These are phyloP conservation scores for Lepus europaeus DNA, from an alignment of 2,113 vertebrate genomes.

Conservation along the genomic window DNA sequence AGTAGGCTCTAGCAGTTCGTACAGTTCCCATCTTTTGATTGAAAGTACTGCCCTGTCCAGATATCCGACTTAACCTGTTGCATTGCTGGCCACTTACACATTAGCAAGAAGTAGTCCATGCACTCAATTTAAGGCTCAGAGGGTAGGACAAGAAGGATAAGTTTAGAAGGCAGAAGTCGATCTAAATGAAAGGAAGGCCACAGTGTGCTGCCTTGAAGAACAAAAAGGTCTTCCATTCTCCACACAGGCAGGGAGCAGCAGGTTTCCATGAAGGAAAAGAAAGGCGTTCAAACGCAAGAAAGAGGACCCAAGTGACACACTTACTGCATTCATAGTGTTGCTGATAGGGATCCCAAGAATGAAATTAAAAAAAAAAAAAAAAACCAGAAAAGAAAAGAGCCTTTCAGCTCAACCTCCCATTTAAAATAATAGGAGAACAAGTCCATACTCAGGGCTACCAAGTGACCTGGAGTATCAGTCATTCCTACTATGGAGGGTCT, in stretches of 20 bases:
- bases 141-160: neutral
- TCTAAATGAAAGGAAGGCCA: neutral
- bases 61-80: neutral
- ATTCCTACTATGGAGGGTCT: neutral
- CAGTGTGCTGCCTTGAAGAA: fast-evolving
- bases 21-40: neutral
- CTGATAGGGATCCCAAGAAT: neutral
- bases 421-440: neutral
- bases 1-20: neutral
- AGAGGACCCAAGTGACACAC: neutral
- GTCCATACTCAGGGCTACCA: neutral
- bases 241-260: neutral
- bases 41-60: neutral
- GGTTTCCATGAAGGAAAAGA: neutral
- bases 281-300: neutral
- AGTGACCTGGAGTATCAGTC: neutral
- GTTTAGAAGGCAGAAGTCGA: neutral
- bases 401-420: neutral
- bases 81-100: neutral
- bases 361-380: no score
- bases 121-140: neutral
- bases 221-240: neutral
- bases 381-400: no score
- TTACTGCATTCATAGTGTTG: neutral
- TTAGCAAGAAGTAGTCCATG: neutral